A percentile compares a stretch with the other conserved stretches of the same genome.
These are phyloP conservation scores for Gryon sp. DNA, from an alignment of 1,140 invertebrate species.

Conservation along the genomic window DNA sequence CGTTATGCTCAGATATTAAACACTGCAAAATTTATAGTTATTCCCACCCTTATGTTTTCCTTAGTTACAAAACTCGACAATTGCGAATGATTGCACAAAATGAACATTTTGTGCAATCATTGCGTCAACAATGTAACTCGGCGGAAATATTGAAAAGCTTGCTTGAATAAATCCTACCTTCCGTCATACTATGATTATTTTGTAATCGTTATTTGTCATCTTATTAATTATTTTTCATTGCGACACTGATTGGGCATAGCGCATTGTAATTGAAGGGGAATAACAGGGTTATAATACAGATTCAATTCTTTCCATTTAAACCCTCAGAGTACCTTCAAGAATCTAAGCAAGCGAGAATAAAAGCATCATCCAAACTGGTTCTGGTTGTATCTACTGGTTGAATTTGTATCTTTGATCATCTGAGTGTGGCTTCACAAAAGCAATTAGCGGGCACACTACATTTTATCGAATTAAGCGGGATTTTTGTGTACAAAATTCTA, in stretches of 20 bases:
- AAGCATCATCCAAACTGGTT: constrained; percentile 61
- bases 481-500: constrained; percentile 58
- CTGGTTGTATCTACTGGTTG: constrained; percentile 45
- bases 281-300: too few relatives aligned
- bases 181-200: constrained; percentile 3
- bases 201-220: not conserved
- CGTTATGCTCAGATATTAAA: constrained; percentile 26
- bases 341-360: constrained; percentile 63
- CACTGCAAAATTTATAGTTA: constrained; percentile 33
- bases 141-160: constrained; percentile 66
- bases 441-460: constrained; percentile 66
- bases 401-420: constrained; percentile 53
- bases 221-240: constrained; percentile 26
- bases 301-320: too few relatives aligned
- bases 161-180: constrained; percentile 51
- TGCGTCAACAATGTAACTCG: constrained; percentile 29
- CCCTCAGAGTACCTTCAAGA: too few relatives aligned
- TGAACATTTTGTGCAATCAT: constrained; percentile 28
- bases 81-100: constrained; percentile 40
- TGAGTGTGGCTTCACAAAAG: constrained; percentile 62
- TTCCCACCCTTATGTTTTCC: too few relatives aligned
- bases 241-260: constrained; percentile 47
- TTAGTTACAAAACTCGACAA: constrained; percentile 34
- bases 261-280: too few relatives aligned
- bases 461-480: constrained; percentile 55